A percentile compares a stretch with the other conserved stretches of the same genome.
phyloP scores from a whole-genome alignment of 1,140 invertebrate species.

The Agrypnia vestita region DNA sequence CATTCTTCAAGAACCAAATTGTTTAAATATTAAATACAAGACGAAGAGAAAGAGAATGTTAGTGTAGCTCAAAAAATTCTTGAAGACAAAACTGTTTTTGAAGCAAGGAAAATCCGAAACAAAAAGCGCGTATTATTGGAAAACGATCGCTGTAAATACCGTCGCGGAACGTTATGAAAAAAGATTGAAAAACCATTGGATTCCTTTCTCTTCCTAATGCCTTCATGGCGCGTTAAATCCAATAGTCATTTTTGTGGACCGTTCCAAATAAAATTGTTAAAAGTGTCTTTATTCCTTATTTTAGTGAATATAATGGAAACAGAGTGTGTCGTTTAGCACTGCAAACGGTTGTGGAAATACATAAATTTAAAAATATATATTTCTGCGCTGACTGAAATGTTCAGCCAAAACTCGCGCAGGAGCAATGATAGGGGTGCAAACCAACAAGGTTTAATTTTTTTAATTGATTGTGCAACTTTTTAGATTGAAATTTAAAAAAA shows the following conservation, averaged over 20 bases:
- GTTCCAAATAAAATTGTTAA: conserved; percentile 3
- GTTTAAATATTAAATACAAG: too few species aligned
- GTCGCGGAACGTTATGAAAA: not conserved
- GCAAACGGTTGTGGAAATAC: conserved; percentile 21
- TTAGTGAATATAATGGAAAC: conserved; percentile 20
- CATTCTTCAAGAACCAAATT: too few species aligned
- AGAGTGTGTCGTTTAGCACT: conserved; percentile 12
- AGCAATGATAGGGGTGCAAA: too few species aligned
- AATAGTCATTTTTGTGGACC: not conserved
- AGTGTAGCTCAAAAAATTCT: too few species aligned
- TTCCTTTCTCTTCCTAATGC: not conserved
- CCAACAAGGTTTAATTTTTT: too few species aligned
- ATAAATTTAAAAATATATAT: conserved; percentile 19
- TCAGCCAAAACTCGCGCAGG: too few species aligned
- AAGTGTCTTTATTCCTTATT: conserved; percentile 19
- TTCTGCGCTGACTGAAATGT: not conserved
- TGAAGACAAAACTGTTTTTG: too few species aligned
- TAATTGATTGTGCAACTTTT: too few species aligned
- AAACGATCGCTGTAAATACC: not conserved
- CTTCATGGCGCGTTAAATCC: conserved; percentile 12
- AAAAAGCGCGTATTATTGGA: not conserved
- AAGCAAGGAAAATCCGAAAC: too few species aligned
- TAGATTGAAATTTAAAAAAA: too few species aligned
- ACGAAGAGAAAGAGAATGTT: too few species aligned
- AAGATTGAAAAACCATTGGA: conserved; percentile 6